Evolutionary conservation across 2,888 invertebrate species (phyloP), one percentile per base, ranked within the genome.

Genomic region (Diogma glabrata): DNA sequence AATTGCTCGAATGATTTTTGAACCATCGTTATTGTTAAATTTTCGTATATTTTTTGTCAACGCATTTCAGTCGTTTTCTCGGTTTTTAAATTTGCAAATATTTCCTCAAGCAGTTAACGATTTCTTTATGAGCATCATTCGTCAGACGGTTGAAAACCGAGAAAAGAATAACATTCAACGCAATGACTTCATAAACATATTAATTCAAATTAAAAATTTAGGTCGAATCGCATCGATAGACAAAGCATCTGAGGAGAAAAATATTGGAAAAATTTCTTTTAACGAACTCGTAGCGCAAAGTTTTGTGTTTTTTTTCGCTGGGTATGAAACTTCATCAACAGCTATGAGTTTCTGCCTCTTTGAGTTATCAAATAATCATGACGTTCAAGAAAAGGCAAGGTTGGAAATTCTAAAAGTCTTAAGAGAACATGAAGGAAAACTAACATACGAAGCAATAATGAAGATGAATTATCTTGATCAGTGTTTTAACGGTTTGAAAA

Each of bases 321-420:
- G 67, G 2, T 64, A 61, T 24, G 66, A 66, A 53, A 64, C 66
- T 4, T 61, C 64, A 1, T 61, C 65, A 6, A 59, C 62, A 2
- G 57, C 63, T 4, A 54, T 66, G 40, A 59, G 60, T 47, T 63
- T 60, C 47, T 55, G 57, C n/a, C 51, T 63, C 4, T 64, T 62
- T 51, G 57, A 60, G 43, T 55, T 67, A 9, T 63, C 66, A 1
- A n/a, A 22, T 6, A 47, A 52, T 40, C 38, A 4, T 2, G 40
- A 50, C 2, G 40, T 52, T 23, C 52, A 52, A 47, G 16, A 14
- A n/a, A 49, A 50, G n/a, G 40, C 24, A 2, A 17, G 28, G n/a
- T 3, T 17, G 17, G 47, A 28, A 24, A 28, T 52, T 28, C 8
- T 22, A 3, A 16, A 3, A 6, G 47, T 36, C 5, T 20, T 28